A percentile compares a stretch with the other conserved stretches of the same genome.
These are phyloP conservation scores for Hirudo medicinalis DNA, from an alignment of 1,140 invertebrate genomes.

Conservation along the genomic window DNA sequence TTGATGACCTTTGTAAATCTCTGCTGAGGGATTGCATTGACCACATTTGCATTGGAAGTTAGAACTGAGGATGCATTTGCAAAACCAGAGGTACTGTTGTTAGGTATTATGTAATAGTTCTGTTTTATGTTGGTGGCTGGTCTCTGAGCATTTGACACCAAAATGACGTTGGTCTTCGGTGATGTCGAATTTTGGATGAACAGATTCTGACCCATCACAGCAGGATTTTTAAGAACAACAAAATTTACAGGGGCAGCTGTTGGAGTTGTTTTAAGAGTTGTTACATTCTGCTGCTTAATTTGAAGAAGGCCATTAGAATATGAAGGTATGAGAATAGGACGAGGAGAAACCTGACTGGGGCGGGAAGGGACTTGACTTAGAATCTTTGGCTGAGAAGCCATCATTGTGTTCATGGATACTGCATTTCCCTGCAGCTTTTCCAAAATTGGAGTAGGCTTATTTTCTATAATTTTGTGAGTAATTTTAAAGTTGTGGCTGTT, in stretches of 20 bases:
- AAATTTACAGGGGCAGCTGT: constrained; percentile 2
- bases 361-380: not conserved
- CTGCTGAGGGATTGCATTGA: constrained; percentile 9
- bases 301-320: constrained; percentile 2
- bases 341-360: not conserved
- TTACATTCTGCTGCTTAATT: not conserved
- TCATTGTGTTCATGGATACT: not conserved
- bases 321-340: not conserved
- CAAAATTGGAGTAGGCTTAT: constrained; percentile 11
- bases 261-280: not conserved
- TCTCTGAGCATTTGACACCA: not conserved
- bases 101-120: constrained; percentile 5
- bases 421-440: constrained; percentile 13
- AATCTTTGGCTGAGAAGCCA: not conserved
- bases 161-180: not conserved
- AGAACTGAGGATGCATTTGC: constrained; percentile 30
- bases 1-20: not conserved
- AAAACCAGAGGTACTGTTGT: constrained; percentile 40
- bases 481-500: not conserved
- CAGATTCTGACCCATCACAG: not conserved
- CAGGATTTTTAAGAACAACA: not conserved
- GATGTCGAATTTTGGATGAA: not conserved
- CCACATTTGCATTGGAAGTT: not conserved
- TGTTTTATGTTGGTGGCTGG: not conserved
- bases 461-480: constrained; percentile 13